Conservation (phyloP, 2,113 vertebrate genomes). For the Nicator chloris region DNA sequence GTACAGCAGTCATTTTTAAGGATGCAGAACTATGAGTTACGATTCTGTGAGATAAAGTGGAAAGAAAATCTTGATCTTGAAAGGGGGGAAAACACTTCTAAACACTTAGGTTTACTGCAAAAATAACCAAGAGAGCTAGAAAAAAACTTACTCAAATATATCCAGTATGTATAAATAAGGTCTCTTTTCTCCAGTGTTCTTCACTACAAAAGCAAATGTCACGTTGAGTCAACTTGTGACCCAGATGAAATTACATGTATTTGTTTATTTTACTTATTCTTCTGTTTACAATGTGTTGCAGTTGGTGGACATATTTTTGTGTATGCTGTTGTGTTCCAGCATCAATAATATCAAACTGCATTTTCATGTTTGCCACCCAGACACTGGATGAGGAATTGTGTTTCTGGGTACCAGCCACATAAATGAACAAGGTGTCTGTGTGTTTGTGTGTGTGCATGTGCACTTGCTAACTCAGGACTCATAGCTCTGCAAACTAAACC, state of each 20-base stretch:
- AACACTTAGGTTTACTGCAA: background rate
- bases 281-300: background rate
- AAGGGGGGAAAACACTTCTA: background rate
- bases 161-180: slow-evolving; percentile 5
- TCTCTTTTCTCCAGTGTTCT: background rate
- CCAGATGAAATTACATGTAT: slow-evolving; percentile 17
- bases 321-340: background rate
- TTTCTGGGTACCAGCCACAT: background rate
- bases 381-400: background rate
- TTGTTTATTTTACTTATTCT: slow-evolving; percentile 50
- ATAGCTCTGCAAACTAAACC: background rate
- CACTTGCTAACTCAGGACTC: background rate
- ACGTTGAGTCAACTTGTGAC: slow-evolving; percentile 28
- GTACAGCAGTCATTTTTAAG: background rate
- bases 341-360: background rate
- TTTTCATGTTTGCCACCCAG: background rate
- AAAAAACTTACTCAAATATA: background rate
- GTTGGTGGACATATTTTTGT: background rate
- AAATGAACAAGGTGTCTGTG: background rate
- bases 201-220: slow-evolving; percentile 38
- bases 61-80: background rate
- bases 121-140: background rate
- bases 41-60: background rate
- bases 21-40: background rate
- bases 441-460: background rate